Conservation (phyloP, 2,797 vertebrate genomes). For the Moxostoma hubbsi region DNA sequence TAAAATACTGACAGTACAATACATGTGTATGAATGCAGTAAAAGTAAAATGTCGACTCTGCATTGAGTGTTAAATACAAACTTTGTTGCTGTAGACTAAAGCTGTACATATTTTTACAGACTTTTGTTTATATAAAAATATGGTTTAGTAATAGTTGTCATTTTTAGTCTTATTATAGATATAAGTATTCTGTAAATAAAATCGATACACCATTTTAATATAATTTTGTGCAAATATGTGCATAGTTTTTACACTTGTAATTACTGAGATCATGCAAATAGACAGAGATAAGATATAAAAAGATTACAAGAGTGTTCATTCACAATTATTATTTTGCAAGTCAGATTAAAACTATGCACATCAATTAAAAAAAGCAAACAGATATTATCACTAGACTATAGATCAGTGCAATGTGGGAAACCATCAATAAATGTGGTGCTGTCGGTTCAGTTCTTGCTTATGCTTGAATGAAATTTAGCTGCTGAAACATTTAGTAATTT, state of each 20-base stretch:
- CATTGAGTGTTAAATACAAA: neutral
- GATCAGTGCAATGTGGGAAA: slow-evolving; percentile 16
- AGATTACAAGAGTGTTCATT: neutral
- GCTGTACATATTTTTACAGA: slow-evolving; percentile 38
- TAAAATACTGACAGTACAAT: slow-evolving; percentile 13
- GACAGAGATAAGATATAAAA: neutral
- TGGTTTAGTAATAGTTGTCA: slow-evolving; percentile 25
- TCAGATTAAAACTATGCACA: neutral
- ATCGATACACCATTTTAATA: slow-evolving; percentile 13
- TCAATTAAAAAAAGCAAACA: neutral
- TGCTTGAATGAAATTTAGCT: neutral
- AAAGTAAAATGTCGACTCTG: neutral
- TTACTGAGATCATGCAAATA: neutral
- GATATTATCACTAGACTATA: neutral
- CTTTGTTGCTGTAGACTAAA: slow-evolving; percentile 4
- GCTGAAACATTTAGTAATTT: too few species aligned
- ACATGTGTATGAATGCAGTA: neutral
- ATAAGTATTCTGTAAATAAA: slow-evolving; percentile 52
- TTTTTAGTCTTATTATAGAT: slow-evolving; percentile 37
- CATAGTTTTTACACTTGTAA: slow-evolving; percentile 30
- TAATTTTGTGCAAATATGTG: slow-evolving; percentile 44
- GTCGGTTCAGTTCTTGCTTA: neutral
- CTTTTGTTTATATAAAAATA: slow-evolving; percentile 51
- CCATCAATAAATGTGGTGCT: slow-evolving; percentile 22
- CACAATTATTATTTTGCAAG: too few species aligned